phyloP scores from a whole-genome alignment of 2,797 vertebrate genomes.

The Cyprinella venusta region DNA sequence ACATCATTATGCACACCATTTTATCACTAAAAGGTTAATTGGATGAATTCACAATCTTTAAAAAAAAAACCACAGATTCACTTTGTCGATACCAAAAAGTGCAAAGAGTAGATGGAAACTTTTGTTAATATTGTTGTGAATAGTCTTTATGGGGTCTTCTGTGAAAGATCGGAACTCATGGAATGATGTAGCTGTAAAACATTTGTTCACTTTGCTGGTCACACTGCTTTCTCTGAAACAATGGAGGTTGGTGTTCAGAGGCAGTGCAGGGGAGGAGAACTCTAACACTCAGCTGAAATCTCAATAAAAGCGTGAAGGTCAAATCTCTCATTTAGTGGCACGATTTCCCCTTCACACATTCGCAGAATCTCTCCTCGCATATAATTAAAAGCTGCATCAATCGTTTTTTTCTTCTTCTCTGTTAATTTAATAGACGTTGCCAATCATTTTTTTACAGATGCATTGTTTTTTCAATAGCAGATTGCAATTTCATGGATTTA shows the following conservation, averaged over 20 bases:
- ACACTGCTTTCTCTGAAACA: slow-evolving; percentile 22
- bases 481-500: slow-evolving; percentile 35
- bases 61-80: no score
- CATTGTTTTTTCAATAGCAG: not conserved
- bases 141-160: not conserved
- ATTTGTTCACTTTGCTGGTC: not conserved
- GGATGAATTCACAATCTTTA: no score
- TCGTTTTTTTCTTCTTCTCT: not conserved
- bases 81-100: no score
- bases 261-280: slow-evolving; percentile 13
- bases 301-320: slow-evolving; percentile 48
- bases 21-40: no score
- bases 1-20: no score
- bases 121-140: not conserved
- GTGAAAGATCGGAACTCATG: not conserved
- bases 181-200: not conserved
- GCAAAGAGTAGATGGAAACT: no score
- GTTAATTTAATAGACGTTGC: not conserved
- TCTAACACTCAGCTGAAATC: slow-evolving; percentile 44
- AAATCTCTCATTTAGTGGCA: slow-evolving; percentile 29
- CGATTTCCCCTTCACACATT: not conserved
- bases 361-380: slow-evolving; percentile 14
- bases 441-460: not conserved
- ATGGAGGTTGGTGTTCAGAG: not conserved
- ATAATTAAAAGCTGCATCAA: not conserved